Base-by-base conservation (phyloP, 2,888 invertebrate genomes). In the Lymantria monacha region DNA sequence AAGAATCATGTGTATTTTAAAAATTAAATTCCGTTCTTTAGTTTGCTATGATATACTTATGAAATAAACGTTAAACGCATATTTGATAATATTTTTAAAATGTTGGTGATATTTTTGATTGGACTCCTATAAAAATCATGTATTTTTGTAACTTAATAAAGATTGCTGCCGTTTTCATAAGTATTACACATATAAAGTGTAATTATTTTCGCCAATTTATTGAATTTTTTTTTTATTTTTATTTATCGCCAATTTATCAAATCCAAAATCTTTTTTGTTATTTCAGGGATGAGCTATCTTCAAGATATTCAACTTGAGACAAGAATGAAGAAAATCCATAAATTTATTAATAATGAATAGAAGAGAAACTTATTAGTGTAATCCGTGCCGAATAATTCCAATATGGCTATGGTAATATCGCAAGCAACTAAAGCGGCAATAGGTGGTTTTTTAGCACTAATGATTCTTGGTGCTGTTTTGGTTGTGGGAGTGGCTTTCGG, bases 381-480 rank as follows among this genome's bases (percentile, higher is more conserved):
- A 86, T 82, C 76, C 76, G 75, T 79, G 74, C 59, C 85, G 79
- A 65, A 87, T 85, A 57, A 73, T 36, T n/a, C 38, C 40, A 87
- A 83, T 64, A 91, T 91, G 91, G 91, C 91, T 69, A 91, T 91
- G 90, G 91, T 90, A 55, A 88, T 91, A 81, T 91, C 91, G 49
- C 89, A 88, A 57, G 85, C 91, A 59, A 91, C 91, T 47, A 91
- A 91, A 71, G 90, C 86, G 51, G 90, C 88, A 46, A 90, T 91
- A 51, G 90, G 84, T 49, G 90, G 88, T 9, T 85, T 90, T 60
- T 61, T 91, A 46, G 90, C 87, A 9, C 69, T 91, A 66, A 91
- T 91, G 90, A 83, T 90, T 46, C 71, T 91, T 11, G 91, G 89
- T 15, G 91, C 90, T 44, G 89, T 90, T 12, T 55, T 91, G 51